A percentile compares a stretch with the other conserved stretches of the same genome.
Evolutionary conservation across 2,797 vertebrate genomes (phyloP).

Genomic region (Margarornis squamiger): DNA sequence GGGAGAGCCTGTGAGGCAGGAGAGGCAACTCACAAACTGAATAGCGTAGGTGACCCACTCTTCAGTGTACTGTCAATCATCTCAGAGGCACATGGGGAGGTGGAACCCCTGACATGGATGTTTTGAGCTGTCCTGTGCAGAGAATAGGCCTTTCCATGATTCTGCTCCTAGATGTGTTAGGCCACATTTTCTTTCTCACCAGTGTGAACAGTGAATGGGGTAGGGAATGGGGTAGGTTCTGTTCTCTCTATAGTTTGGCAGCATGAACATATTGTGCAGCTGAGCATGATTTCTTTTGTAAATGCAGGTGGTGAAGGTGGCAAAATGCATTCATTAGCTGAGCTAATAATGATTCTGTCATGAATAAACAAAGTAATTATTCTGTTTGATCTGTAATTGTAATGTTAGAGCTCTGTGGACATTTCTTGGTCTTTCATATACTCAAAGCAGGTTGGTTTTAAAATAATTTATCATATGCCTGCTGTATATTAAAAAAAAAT

Average conservation of each 20-base stretch:
- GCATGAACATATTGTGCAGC: background rate
- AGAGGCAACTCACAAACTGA: background rate
- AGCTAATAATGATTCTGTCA: background rate
- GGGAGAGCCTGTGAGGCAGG: background rate
- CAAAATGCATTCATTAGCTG: constrained; percentile 1
- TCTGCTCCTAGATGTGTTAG: background rate
- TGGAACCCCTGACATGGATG: background rate
- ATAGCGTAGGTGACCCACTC: background rate
- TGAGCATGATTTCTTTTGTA: background rate
- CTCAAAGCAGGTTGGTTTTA: background rate
- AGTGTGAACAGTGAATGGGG: background rate
- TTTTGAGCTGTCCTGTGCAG: background rate
- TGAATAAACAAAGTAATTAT: constrained; percentile 30
- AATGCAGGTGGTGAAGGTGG: background rate
- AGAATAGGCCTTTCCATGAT: background rate
- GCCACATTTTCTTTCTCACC: background rate
- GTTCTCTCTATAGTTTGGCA: background rate
- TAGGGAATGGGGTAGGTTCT: background rate
- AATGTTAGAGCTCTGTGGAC: background rate
- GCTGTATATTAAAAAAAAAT: background rate
- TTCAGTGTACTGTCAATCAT: background rate
- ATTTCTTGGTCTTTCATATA: background rate
- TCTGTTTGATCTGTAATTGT: background rate
- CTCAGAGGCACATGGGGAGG: background rate
- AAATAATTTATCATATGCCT: background rate